These are phyloP conservation scores for Ichneumoninae sp. DNA, from an alignment of 2,888 invertebrate genomes.

Conservation along the genomic window DNA sequence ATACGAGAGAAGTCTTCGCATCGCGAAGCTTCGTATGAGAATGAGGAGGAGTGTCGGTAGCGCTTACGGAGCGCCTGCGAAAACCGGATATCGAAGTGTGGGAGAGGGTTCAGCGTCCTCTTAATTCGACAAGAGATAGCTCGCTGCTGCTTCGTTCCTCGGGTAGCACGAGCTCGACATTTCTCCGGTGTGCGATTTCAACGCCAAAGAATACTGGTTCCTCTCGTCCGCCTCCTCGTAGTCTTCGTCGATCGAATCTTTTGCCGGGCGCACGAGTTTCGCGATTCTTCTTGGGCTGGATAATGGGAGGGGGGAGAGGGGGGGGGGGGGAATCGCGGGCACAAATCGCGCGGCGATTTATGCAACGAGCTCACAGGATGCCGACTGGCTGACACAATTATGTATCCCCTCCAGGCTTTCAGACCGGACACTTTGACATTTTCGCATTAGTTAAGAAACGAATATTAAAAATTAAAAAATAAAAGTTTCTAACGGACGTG, in stretches of 20 bases:
- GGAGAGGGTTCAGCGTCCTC: slow-evolving; percentile 68
- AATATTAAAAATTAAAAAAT: slow-evolving; percentile 3
- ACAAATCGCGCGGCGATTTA: slow-evolving; percentile 10
- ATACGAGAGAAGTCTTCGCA: slow-evolving; percentile 10
- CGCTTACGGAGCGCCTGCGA: slow-evolving; percentile 54
- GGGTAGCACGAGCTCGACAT: slow-evolving; percentile 53
- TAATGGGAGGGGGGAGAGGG: neutral
- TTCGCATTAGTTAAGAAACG: slow-evolving; percentile 7
- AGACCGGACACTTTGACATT: slow-evolving; percentile 14
- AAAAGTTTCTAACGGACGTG: slow-evolving; percentile 8
- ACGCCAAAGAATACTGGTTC: slow-evolving; percentile 11
- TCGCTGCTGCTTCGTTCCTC: slow-evolving; percentile 26
- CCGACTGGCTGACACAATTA: neutral
- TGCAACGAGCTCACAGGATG: slow-evolving; percentile 18
- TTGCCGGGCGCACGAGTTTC: neutral
- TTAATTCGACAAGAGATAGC: slow-evolving; percentile 65
- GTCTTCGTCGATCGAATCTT: slow-evolving; percentile 9
- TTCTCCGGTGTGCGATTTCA: slow-evolving; percentile 29
- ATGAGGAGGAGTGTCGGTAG: slow-evolving; percentile 38
- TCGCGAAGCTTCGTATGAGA: slow-evolving; percentile 38
- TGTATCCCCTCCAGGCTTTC: neutral
- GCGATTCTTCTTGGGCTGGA: neutral
- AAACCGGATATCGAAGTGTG: slow-evolving; percentile 70
- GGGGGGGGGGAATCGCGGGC: neutral
- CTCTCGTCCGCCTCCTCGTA: neutral